Percentiles rank a stretch among this genome's conserved stretches.
phyloP scores from a whole-genome alignment of 2,113 vertebrate species.

The Daphoenositta chrysoptera region DNA sequence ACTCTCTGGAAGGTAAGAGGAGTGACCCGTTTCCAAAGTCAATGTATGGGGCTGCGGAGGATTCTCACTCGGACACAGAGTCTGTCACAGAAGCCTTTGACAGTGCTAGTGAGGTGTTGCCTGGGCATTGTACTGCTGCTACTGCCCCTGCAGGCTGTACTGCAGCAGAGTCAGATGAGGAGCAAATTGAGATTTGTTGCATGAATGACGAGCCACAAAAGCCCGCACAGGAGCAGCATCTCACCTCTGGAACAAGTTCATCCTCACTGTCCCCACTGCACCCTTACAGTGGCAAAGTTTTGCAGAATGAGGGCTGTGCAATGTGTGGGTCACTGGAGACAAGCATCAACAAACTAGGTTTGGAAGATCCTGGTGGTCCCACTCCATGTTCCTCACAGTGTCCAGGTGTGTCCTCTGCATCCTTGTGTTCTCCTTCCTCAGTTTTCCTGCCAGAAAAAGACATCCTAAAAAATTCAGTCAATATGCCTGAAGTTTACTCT shows the following conservation, averaged over 20 bases:
- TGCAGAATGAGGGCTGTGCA: neutral
- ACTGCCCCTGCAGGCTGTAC: neutral
- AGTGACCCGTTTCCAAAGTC: slow-evolving; percentile 25
- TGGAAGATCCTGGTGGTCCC: neutral
- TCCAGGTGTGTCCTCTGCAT: neutral
- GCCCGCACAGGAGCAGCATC: neutral
- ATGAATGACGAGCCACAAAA: rapidly evolving
- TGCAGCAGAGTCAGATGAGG: slow-evolving; percentile 77
- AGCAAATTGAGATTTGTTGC: slow-evolving; percentile 85
- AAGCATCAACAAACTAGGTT: neutral
- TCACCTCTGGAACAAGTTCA: neutral
- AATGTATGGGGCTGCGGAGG: slow-evolving; percentile 79
- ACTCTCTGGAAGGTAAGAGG: slow-evolving; percentile 1
- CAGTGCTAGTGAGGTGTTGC: neutral
- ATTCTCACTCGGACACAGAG: slow-evolving; percentile 81
- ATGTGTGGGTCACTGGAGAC: neutral
- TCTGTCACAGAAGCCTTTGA: slow-evolving; percentile 63
- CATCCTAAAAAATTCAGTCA: neutral
- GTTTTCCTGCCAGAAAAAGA: neutral
- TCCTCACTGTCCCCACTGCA: neutral
- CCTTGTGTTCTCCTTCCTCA: neutral
- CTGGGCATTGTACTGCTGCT: neutral
- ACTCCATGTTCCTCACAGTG: neutral
- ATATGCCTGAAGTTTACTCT: neutral
- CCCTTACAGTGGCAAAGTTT: neutral